Conservation (phyloP, 2,888 invertebrate genomes). For the Pachymerium ferrugineum region DNA sequence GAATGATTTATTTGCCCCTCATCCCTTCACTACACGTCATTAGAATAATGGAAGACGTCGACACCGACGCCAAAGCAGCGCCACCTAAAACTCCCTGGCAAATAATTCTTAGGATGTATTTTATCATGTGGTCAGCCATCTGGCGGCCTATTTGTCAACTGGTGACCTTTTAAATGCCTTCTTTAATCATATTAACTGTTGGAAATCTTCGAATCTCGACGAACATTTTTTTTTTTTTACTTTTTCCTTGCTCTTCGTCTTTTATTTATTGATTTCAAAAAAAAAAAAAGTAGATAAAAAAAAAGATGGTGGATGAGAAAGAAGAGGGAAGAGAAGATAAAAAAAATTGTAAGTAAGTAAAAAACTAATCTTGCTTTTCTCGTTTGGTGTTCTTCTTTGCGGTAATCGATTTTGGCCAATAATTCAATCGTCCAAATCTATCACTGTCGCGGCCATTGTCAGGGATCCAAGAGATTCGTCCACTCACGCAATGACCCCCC, state of each 20-base stretch:
- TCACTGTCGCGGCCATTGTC: slow-evolving; percentile 8
- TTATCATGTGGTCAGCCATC: slow-evolving; percentile 9
- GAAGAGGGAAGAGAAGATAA: background rate
- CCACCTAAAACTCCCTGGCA: background rate
- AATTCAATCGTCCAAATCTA: slow-evolving; percentile 8
- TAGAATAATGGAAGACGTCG: slow-evolving; percentile 13
- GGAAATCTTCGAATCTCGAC: background rate
- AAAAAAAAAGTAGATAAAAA: background rate
- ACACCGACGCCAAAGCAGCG: slow-evolving; percentile 4
- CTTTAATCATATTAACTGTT: background rate
- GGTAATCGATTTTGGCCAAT: slow-evolving; percentile 7
- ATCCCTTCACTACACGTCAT: background rate
- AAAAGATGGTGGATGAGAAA: background rate
- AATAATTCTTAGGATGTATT: background rate
- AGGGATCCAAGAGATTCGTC: background rate
- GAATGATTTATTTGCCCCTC: background rate
- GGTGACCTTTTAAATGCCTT: background rate
- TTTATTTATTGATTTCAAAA: too few species aligned
- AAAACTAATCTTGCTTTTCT: slow-evolving; percentile 1
- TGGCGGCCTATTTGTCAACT: slow-evolving; percentile 4
- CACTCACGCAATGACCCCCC: background rate
- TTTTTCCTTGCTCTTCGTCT: too few species aligned
- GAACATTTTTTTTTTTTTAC: too few species aligned
- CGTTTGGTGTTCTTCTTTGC: slow-evolving; percentile 3
- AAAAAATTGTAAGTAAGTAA: background rate